A percentile compares a stretch with the other conserved stretches of the same genome.
Conservation (phyloP, 2,888 invertebrate species). For the Drosophila nr. medialis region DNA sequence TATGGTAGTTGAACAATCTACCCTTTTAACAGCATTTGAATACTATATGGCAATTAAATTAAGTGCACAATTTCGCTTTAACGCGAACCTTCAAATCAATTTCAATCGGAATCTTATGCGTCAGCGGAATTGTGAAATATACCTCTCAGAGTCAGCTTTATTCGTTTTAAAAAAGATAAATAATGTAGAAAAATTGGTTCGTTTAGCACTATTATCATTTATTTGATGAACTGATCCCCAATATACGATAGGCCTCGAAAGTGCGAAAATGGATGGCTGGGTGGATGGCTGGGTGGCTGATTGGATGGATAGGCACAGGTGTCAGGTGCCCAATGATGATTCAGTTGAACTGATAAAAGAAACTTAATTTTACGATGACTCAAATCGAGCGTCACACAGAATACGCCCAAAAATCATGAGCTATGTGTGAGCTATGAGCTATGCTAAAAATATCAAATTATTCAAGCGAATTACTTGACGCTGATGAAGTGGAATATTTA, state of each 20-base stretch:
- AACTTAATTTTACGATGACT: neutral
- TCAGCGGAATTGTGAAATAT: conserved; percentile 9
- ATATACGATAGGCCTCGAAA: conserved; percentile 20
- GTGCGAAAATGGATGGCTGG: neutral
- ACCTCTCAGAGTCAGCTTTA: neutral
- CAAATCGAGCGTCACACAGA: neutral
- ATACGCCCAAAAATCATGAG: neutral
- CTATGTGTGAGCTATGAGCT: too few species aligned
- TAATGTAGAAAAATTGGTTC: neutral
- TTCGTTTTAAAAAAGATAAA: neutral
- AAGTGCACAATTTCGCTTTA: neutral
- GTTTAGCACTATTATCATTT: conserved; percentile 38
- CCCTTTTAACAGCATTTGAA: neutral
- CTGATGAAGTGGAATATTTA: neutral
- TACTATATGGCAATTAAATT: neutral
- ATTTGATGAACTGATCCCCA: conserved; percentile 7
- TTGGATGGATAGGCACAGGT: neutral
- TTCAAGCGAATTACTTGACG: neutral
- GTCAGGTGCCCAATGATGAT: conserved; percentile 32
- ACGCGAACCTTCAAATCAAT: neutral
- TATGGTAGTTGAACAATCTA: conserved; percentile 3
- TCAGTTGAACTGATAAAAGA: conserved; percentile 24
- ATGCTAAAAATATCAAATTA: neutral
- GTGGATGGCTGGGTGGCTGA: neutral
- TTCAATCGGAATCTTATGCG: neutral